phyloP scores from a whole-genome alignment of 2,113 vertebrate genomes.

The Ageneiosus marmoratus region DNA sequence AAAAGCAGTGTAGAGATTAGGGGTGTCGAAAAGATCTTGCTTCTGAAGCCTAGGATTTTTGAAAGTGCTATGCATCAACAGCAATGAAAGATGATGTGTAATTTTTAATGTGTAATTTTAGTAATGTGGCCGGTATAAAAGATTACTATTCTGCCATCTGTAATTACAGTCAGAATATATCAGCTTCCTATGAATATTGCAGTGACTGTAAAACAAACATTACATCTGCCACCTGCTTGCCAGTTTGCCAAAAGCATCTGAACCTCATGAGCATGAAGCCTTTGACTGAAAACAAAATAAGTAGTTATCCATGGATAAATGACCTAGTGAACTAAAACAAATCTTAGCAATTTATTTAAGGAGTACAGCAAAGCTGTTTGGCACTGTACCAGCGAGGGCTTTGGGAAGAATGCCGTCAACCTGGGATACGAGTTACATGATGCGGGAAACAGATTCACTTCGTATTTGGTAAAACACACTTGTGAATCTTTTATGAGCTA shows the following conservation, averaged over 20 bases:
- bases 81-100: too few relatives aligned
- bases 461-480: conserved; percentile 12
- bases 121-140: not conserved
- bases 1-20: conserved; percentile 7
- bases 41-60: too few relatives aligned
- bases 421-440: conserved; percentile 18
- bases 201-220: not conserved
- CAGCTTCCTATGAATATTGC: not conserved
- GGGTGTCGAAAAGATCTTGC: not conserved
- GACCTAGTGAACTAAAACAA: conserved; percentile 36
- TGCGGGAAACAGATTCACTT: conserved; percentile 13
- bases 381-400: not conserved
- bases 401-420: not conserved
- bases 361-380: not conserved
- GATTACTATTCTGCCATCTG: not conserved
- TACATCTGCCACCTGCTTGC: not conserved
- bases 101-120: too few relatives aligned
- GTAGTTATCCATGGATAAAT: not conserved
- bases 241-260: not conserved
- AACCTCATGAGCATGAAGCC: not conserved
- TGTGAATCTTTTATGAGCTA: conserved; percentile 26
- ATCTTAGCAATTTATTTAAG: conserved; percentile 24
- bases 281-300: conserved; percentile 1
- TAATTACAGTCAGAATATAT: not conserved
- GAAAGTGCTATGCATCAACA: too few relatives aligned